Evolutionary conservation across 2,113 vertebrate species (phyloP), one percentile per base, ranked within the genome.

Genomic region (Platycercus adscitus): DNA sequence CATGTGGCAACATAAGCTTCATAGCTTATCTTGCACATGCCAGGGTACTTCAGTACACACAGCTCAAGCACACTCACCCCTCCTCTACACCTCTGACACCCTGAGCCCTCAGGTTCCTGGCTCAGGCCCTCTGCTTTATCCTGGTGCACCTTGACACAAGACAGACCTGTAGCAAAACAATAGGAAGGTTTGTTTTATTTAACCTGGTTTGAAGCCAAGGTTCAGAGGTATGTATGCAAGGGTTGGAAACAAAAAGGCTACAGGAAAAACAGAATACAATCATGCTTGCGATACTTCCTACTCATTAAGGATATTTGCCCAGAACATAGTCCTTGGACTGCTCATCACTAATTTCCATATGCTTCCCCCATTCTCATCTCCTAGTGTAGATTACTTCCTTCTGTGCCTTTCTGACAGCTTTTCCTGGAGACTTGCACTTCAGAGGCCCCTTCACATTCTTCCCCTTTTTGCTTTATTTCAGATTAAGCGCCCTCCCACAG

Each of bases 151-250:
- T 14, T 79, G 86, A 89, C 80, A 75, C 33, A 25, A 81, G 69
- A 31, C 35, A 91, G 52, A 56, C 18, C 56, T n/a, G 26, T 4
- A 68, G 55, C 28, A 88, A 81, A 91, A 96, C 77, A 89, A 91
- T n/a, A 19, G 60, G 14, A 76, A 79, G 33, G 77, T 63, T 86
- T 92, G 52, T 93, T 63, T 86, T 92, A 56, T 93, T 93, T 92
- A 89, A 76, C 39, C 56, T 92, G 65, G 47, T 79, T 60, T 87
- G 41, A 79, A 91, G 81, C 89, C 94, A 89, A 89, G 56, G 55
- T 88, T 95, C 86, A 75, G 37, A 93, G 26, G 26, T 64, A 71
- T n/a, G 43, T 13, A 21, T 68, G 21, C 49, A 79, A 84, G 11
- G 2, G 11, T 7, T 89, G 73, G 44, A 47, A 69, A 50, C 7